A percentile compares a stretch with the other conserved stretches of the same genome.
These are phyloP conservation scores for Gonatopus flavifemur DNA, from an alignment of 1,140 invertebrate genomes.

Conservation along the genomic window DNA sequence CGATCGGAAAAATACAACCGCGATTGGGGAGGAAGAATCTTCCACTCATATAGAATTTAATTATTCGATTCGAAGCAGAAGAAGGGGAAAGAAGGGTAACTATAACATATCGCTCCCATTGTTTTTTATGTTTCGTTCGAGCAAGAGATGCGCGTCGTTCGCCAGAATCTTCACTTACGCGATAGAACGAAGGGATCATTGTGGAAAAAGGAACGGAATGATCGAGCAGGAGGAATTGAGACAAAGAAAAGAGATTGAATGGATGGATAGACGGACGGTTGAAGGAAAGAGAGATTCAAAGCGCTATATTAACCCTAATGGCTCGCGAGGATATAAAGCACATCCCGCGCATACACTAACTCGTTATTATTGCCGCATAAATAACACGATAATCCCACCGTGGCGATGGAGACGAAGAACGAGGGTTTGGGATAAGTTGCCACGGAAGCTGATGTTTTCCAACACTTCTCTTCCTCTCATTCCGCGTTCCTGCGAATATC, in stretches of 20 bases:
- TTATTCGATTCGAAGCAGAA: not conserved
- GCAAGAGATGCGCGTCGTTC: too few relatives aligned
- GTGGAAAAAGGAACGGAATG: slow-evolving; percentile 5
- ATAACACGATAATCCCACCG: slow-evolving; percentile 56
- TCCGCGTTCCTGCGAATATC: too few relatives aligned
- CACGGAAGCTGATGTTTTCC: slow-evolving; percentile 4
- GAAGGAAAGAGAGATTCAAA: slow-evolving; percentile 22
- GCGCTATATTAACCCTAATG: slow-evolving; percentile 57
- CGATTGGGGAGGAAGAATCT: too few relatives aligned
- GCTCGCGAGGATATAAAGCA: slow-evolving; percentile 56
- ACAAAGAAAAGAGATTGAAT: not conserved
- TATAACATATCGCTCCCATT: too few relatives aligned
- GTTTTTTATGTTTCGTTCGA: too few relatives aligned
- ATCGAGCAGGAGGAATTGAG: not conserved
- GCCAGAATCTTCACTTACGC: too few relatives aligned
- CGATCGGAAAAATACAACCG: too few relatives aligned
- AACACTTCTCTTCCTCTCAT: slow-evolving; percentile 4
- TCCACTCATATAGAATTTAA: too few relatives aligned
- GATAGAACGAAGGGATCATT: not conserved
- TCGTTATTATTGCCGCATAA: slow-evolving; percentile 60
- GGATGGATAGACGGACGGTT: slow-evolving; percentile 5
- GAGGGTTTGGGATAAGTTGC: slow-evolving; percentile 17
- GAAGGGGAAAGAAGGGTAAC: not conserved
- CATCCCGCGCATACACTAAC: slow-evolving; percentile 56
- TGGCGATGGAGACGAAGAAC: slow-evolving; percentile 48